Evolutionary conservation across 2,888 invertebrate genomes (phyloP), one percentile per base, ranked within the genome.

Genomic region (Xylota segnis): DNA sequence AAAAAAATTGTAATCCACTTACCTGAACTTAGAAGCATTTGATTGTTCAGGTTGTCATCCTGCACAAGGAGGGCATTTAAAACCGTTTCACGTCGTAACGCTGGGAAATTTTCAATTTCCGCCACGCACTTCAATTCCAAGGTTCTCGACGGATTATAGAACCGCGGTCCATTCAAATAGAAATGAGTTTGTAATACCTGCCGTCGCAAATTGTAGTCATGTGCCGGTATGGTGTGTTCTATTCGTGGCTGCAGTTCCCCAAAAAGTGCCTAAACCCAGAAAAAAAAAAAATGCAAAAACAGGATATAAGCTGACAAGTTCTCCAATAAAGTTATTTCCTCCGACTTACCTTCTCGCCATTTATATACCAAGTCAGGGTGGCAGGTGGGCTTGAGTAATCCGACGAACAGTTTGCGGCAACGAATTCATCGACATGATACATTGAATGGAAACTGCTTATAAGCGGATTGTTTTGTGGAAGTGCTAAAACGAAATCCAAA

Each of bases 381-480:
- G 92, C 91, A 47, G 92, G 90, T 74, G 92, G 89, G 83, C 91
- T 92, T 50, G 93, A 92, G 87, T 91, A 92, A 89, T 92, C 92
- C 71, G 93, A 92, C 72, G 92, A 90, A 89, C 92, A 92, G 87
- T 91, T 91, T 87, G 93, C 92, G 71, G 90, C 90, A 37, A 92
- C 90, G 84, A 91, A 90, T 88, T 92, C 93, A 83, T 92, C 92
- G 89, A 91, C 89, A 88, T 90, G 90, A 88, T 92, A 92, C 90
- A 90, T 90, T 40, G 90, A 89, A 83, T 90, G 90, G 88, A 92
- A 90, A 84, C 91, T 92, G 74, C 90, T 91, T 88, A 92, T 92
- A 74, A 92, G 87, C 63, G 92, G 92, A 88, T 92, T 91, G 87
- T 90, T 91, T 87, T 91, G 91, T 34, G 92, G 92, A 87, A 92